Evolutionary conservation across 2,797 vertebrate species (phyloP), one percentile per base, ranked within the genome.

Genomic region (Notolabrus celidotus): DNA sequence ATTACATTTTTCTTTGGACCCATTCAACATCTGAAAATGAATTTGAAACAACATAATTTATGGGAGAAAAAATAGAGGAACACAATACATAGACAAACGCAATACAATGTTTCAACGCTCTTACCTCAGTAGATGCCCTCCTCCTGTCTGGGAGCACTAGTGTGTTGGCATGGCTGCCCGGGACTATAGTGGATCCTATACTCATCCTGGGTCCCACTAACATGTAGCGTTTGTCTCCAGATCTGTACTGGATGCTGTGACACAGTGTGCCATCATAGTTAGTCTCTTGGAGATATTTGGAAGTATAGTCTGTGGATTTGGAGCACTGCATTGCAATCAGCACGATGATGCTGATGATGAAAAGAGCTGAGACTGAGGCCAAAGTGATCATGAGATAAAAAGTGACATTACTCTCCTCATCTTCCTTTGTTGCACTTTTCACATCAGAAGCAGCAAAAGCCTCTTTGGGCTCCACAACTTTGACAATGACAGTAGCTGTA

Each of bases 191-290:
- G 59, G 86, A 86, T 45, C 82, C 86, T 61, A 83, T 74, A 66
- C 84, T 89, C 85, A 87, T 85, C 38, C 83, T 84, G 47, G 86
- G 84, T 74, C 82, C 84, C 68, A 88, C 84, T 51, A 88, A 59
- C 84, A 88, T 86, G 79, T 87, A 89, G 2, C 80, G 85, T 62
- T 84, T 87, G 27, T 90, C 88, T 51, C 86, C 88, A 2, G 87
- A 88, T 86, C 82, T 81, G 77, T 89, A 89, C 72, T 88, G 87
- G 72, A 88, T 84, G 77, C 86, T 86, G 74, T 88, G 84, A 63
- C 82, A 89, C 58, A 88, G 64, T 23, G 86, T 85, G 12, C 86
- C 50, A 50, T 52, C 50, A 52, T 52, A 52, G 7, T 52, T 52
- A 4, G 77, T 2, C 10, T 86, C 86, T 54, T 71, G 82, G 3